Evolutionary conservation across 2,888 invertebrate genomes (phyloP).

Genomic region (Yponomeuta sedellus): DNA sequence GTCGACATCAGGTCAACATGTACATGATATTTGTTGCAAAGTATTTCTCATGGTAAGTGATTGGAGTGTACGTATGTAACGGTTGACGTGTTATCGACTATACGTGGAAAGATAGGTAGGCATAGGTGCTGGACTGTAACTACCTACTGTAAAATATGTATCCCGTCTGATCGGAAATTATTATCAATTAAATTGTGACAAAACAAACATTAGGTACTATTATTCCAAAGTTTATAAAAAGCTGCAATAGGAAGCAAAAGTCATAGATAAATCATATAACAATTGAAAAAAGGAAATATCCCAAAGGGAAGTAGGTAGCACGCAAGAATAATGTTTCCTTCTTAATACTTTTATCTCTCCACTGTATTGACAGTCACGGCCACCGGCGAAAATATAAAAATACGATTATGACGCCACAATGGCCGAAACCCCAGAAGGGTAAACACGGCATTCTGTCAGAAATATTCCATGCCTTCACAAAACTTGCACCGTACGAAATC

Average conservation of each 20-base stretch:
- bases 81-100: too few relatives aligned
- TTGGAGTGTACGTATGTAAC: too few relatives aligned
- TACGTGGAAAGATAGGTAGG: too few relatives aligned
- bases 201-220: too few relatives aligned
- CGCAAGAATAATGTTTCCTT: slow-evolving; percentile 53
- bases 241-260: slow-evolving; percentile 18
- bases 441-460: slow-evolving; percentile 58
- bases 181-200: too few relatives aligned
- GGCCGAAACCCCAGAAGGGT: slow-evolving; percentile 57
- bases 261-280: slow-evolving; percentile 1
- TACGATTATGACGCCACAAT: slow-evolving; percentile 48
- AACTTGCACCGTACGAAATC: slow-evolving; percentile 57
- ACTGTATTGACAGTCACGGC: slow-evolving; percentile 62
- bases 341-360: slow-evolving; percentile 53
- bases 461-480: slow-evolving; percentile 47
- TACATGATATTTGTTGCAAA: too few relatives aligned
- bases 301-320: slow-evolving; percentile 40
- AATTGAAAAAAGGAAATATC: slow-evolving; percentile 46
- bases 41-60: too few relatives aligned
- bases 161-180: too few relatives aligned
- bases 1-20: too few relatives aligned
- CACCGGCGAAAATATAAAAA: slow-evolving; percentile 44
- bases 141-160: too few relatives aligned
- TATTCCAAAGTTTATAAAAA: too few relatives aligned
- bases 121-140: too few relatives aligned